phyloP scores from a whole-genome alignment of 2,113 vertebrate genomes.

The Pterocles orientalis region DNA sequence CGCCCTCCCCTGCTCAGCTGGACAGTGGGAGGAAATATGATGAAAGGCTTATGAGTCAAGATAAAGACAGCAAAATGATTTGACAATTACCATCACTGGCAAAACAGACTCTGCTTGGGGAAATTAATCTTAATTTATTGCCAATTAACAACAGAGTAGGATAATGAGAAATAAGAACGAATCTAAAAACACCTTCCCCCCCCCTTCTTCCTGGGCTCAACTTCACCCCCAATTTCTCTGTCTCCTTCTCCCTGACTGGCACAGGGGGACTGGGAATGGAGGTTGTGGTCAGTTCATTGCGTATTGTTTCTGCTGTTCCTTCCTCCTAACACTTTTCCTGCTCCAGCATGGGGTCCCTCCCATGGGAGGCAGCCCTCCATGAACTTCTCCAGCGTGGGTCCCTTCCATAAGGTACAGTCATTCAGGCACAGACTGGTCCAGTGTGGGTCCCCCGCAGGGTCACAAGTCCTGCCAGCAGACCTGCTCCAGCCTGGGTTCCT shows the following conservation, averaged over 20 bases:
- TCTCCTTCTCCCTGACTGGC: accelerated
- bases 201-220: background rate
- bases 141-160: background rate
- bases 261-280: accelerated
- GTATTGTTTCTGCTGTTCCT: accelerated
- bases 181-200: background rate
- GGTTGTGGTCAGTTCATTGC: background rate
- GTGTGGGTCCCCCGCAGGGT: accelerated
- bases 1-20: background rate
- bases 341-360: accelerated
- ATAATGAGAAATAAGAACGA: background rate
- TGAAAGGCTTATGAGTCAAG: accelerated
- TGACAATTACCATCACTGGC: accelerated
- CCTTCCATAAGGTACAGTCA: accelerated
- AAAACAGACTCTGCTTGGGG: background rate
- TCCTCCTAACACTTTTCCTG: background rate
- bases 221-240: background rate
- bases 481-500: background rate
- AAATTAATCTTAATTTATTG: background rate
- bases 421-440: background rate
- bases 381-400: accelerated
- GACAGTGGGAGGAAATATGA: background rate
- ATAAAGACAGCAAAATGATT: background rate
- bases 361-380: accelerated
- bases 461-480: background rate